phyloP scores from a whole-genome alignment of 2,797 vertebrate species.

The Selene dorsalis region DNA sequence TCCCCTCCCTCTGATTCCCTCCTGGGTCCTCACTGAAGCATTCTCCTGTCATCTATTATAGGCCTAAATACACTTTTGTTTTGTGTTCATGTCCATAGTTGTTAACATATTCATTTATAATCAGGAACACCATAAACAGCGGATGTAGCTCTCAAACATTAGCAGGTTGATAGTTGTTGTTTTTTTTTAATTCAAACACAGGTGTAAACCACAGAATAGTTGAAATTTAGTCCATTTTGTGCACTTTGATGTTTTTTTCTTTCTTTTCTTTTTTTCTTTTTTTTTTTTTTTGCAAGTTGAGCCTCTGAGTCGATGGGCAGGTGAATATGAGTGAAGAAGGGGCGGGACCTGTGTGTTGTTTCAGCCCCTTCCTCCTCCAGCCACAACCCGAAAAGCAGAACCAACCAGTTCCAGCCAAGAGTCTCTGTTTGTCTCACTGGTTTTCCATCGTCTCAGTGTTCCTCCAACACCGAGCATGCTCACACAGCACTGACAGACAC shows the following conservation, averaged over 20 bases:
- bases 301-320: constrained; percentile 64
- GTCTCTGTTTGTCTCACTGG: constrained; percentile 50
- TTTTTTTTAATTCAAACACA: constrained; percentile 41
- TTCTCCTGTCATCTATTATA: constrained; percentile 25
- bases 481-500: constrained; percentile 69
- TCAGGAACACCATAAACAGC: constrained; percentile 66
- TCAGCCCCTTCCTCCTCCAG: constrained; percentile 2
- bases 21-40: constrained; percentile 10
- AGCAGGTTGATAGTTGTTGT: constrained; percentile 47
- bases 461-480: constrained; percentile 29
- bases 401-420: constrained; percentile 48
- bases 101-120: constrained; percentile 58
- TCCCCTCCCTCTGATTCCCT: constrained; percentile 12
- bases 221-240: constrained; percentile 68
- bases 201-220: constrained; percentile 66
- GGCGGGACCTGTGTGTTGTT: constrained; percentile 27
- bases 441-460: constrained; percentile 43
- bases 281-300: constrained; percentile 65
- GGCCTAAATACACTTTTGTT: constrained; percentile 37
- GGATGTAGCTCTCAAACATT: constrained; percentile 59
- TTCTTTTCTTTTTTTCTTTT: neutral
- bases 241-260: constrained; percentile 51
- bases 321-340: constrained; percentile 55
- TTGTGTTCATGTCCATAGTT: constrained; percentile 31
- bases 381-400: constrained; percentile 32